Base-by-base conservation (phyloP, 2,888 invertebrate genomes). In the Toxonevra muliebris region DNA sequence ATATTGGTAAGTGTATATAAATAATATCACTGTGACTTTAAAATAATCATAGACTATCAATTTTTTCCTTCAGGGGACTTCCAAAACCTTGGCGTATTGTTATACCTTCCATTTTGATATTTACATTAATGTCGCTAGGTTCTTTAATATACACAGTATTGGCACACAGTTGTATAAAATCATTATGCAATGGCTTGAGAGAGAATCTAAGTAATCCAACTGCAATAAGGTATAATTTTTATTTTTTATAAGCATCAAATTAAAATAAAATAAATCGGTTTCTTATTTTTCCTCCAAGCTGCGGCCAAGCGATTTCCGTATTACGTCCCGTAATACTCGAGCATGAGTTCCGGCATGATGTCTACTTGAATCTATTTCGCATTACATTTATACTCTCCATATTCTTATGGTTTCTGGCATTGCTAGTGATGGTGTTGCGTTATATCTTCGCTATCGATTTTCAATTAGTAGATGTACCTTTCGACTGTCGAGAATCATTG, bases 31-130 rank as follows among this genome's bases (percentile, higher is more conserved):
- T 30, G 30, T 30, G 30, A 30, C 2, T 30, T 30, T 7, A 4
- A 30, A 30, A 30, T 20, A 53, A n/a, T 42, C 50, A 4, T 48
- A 10, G 8, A 48, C 48, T 1, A 40, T 12, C 20, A 2, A 61
- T 50, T n/a, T 30, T 52, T 45, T 48, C 53, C 70, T 64, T 20
- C 55, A 82, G 84, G 62, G 82, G 82, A 10, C 74, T 83, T 60
- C 84, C 84, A 3, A 78, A 84, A 58, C 84, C 84, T 0, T 83
- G 84, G 84, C 80, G 83, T 48, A 84, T 83, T 71, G 83, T 83
- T 9, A 72, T 82, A 69, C 83, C 83, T 42, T 80, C 84, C 30
- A 79, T 82, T 40, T 65, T 75, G 10, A 76, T 81, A 15, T 83
- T 84, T 48, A 65, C 77, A 20, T 67, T 82, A 52, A 83, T 84